phyloP scores from a whole-genome alignment of 2,797 vertebrate species.

The Peromyscus nudipes region DNA sequence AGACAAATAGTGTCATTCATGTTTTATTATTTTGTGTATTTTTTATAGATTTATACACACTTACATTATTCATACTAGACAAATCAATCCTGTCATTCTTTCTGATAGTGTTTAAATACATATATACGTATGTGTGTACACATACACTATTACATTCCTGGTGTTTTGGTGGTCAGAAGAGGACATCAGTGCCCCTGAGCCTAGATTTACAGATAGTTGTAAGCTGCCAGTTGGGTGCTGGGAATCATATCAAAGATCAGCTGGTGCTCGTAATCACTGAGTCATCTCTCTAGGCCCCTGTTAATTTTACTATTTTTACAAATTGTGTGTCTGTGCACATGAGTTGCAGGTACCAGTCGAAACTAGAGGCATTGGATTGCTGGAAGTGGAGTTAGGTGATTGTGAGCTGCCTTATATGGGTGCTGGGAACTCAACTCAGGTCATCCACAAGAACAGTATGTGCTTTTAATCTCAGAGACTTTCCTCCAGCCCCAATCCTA shows the following conservation, averaged over 20 bases:
- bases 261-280: neutral
- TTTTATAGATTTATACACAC: constrained; percentile 1
- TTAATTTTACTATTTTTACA: neutral
- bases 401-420: neutral
- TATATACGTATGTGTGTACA: too few relatives aligned
- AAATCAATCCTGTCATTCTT: neutral
- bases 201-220: too few relatives aligned
- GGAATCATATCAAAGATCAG: neutral
- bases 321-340: neutral
- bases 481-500: too few relatives aligned
- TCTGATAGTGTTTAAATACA: too few relatives aligned
- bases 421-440: neutral
- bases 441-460: neutral
- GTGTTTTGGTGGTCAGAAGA: neutral
- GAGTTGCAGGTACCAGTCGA: neutral
- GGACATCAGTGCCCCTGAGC: neutral
- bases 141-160: neutral
- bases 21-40: constrained; percentile 20
- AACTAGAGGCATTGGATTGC: neutral
- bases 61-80: constrained; percentile 17
- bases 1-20: neutral
- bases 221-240: neutral
- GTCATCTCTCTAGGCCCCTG: neutral
- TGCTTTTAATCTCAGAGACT: neutral
- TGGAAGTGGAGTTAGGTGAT: neutral